phyloP scores from a whole-genome alignment of 2,113 vertebrate genomes.

The Microtus richardsoni region DNA sequence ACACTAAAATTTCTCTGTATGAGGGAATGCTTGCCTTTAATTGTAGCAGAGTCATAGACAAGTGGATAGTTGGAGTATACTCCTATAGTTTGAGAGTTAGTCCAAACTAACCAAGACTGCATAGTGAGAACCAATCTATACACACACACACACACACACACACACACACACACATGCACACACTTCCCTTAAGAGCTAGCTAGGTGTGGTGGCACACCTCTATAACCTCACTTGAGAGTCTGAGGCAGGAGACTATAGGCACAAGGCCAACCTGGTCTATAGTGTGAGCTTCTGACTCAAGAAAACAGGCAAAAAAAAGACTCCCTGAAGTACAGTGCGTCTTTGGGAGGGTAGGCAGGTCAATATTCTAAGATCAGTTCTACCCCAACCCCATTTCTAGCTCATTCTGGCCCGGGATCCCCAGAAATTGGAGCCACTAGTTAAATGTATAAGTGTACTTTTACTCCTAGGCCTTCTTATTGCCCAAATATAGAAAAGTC shows the following conservation, averaged over 20 bases:
- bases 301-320: neutral
- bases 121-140: too few relatives aligned
- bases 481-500: neutral
- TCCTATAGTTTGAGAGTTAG: too few relatives aligned
- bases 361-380: neutral
- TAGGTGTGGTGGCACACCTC: neutral
- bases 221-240: neutral
- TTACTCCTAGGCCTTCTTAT: neutral
- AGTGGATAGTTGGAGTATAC: too few relatives aligned
- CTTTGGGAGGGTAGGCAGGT: neutral
- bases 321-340: neutral
- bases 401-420: neutral
- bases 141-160: neutral
- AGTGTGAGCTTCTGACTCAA: neutral
- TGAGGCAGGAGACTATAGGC: neutral
- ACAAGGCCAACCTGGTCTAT: neutral
- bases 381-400: neutral
- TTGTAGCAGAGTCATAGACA: too few relatives aligned
- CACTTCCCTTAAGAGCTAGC: neutral
- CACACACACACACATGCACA: neutral
- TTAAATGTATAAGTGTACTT: neutral
- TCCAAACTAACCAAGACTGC: too few relatives aligned
- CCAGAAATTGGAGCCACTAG: neutral
- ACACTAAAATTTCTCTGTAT: too few relatives aligned
- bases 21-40: too few relatives aligned